Evolutionary conservation across 2,797 vertebrate species (phyloP).

Genomic region (Chaunax sp.): DNA sequence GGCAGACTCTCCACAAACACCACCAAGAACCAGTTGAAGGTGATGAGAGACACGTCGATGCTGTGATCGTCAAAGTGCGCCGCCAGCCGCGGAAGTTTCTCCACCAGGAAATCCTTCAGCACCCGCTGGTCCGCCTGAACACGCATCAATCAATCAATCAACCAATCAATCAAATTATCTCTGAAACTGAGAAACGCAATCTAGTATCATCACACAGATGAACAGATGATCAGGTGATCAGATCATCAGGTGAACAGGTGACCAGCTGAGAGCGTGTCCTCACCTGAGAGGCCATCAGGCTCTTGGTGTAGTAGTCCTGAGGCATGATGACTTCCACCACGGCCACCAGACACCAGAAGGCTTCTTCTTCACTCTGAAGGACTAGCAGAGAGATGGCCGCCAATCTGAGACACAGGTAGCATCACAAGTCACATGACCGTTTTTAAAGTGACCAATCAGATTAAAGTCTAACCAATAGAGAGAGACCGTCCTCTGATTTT

Average conservation of each 20-base stretch:
- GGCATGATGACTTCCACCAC: conserved; percentile 94
- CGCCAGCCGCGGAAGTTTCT: conserved; percentile 90
- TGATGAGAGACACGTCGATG: conserved; percentile 91
- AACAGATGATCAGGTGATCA: too few species aligned
- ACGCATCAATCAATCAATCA: neutral
- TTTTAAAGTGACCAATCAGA: neutral
- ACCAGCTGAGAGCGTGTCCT: conserved; percentile 12
- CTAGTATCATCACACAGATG: too few species aligned
- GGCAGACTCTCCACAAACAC: conserved; percentile 92
- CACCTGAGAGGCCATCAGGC: conserved; percentile 93
- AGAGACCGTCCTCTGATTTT: too few species aligned
- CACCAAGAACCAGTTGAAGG: conserved; percentile 96
- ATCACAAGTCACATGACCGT: conserved; percentile 9
- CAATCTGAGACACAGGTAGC: conserved; percentile 78
- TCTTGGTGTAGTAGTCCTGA: conserved; percentile 92
- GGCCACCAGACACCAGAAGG: conserved; percentile 94
- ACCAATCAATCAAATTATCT: neutral
- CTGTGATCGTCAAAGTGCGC: conserved; percentile 87
- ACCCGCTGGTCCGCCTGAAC: conserved; percentile 94
- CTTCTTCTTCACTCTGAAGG: conserved; percentile 90
- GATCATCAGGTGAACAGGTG: neutral
- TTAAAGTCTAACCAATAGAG: neutral
- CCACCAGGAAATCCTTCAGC: conserved; percentile 90
- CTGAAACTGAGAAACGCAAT: too few species aligned
- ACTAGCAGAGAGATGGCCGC: conserved; percentile 92